phyloP scores from a whole-genome alignment of 2,797 vertebrate species.

The Scomberomorus guttatus region DNA sequence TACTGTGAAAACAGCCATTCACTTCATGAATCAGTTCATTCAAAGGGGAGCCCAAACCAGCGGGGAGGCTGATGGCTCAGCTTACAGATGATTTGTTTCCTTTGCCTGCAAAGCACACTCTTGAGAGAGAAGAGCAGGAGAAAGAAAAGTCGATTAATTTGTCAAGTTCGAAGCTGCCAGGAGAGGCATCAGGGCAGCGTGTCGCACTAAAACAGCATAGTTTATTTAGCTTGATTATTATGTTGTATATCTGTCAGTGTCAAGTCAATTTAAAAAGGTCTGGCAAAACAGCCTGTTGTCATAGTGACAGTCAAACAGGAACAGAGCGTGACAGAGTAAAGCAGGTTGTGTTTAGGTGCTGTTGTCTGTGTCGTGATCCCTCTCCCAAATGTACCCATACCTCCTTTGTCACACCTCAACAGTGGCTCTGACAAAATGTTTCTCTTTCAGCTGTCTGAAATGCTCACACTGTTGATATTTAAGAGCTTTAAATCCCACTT shows the following conservation, averaged over 20 bases:
- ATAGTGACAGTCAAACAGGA: constrained; percentile 66
- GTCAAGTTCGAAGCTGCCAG: constrained; percentile 25
- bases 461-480: constrained; percentile 3
- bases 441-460: constrained; percentile 8
- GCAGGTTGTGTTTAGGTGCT: constrained; percentile 57
- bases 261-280: constrained; percentile 57
- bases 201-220: constrained; percentile 9
- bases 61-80: constrained; percentile 50
- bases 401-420: constrained; percentile 15
- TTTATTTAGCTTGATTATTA: constrained; percentile 13
- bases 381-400: constrained; percentile 22
- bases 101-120: constrained; percentile 57
- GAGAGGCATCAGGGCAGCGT: constrained; percentile 26
- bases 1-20: too few species aligned
- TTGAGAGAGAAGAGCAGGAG: constrained; percentile 36
- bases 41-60: constrained; percentile 39
- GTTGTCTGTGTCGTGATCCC: constrained; percentile 53
- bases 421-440: constrained; percentile 18
- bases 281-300: constrained; percentile 67
- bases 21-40: background rate
- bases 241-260: background rate
- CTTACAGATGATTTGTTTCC: constrained; percentile 61
- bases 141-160: constrained; percentile 53
- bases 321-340: constrained; percentile 54
- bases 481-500: constrained; percentile 2